Conservation (phyloP, 1,140 invertebrate genomes). For the Drosophila santomea region DNA sequence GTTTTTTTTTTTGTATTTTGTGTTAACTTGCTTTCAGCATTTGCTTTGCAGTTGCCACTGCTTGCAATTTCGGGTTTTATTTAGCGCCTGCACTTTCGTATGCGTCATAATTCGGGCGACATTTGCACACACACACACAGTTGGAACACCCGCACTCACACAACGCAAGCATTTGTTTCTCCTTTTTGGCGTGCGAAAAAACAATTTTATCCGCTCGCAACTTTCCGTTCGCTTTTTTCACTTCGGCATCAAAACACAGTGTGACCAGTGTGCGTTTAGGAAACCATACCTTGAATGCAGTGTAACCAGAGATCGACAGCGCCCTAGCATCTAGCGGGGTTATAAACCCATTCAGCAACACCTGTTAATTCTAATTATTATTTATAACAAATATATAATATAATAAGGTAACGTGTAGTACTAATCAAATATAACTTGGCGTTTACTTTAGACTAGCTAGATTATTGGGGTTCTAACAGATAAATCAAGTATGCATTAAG, state of each 20-base stretch:
- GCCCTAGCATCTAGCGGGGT: background rate
- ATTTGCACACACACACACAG: slow-evolving; percentile 50
- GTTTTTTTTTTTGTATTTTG: slow-evolving; percentile 25
- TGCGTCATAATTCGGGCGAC: slow-evolving; percentile 73
- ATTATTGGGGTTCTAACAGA: no score
- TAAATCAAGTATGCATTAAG: no score
- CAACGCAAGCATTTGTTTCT: slow-evolving; percentile 62
- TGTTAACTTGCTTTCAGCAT: slow-evolving; percentile 36
- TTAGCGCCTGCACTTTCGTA: slow-evolving; percentile 44
- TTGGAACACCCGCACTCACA: slow-evolving; percentile 45
- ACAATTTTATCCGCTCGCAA: slow-evolving; percentile 10
- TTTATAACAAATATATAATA: no score
- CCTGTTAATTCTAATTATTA: background rate
- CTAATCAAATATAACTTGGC: no score
- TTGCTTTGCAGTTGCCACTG: slow-evolving; percentile 22
- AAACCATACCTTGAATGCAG: background rate
- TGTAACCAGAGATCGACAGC: background rate
- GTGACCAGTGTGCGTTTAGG: background rate
- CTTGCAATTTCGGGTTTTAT: slow-evolving; percentile 32
- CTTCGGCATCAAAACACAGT: slow-evolving; percentile 24
- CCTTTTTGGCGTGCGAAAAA: slow-evolving; percentile 55
- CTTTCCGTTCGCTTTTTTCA: slow-evolving; percentile 18
- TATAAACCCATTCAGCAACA: background rate
- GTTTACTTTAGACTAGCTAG: no score
- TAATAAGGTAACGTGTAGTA: no score